Conservation (phyloP, 1,140 invertebrate genomes). For the Zaprionus ornatus region DNA sequence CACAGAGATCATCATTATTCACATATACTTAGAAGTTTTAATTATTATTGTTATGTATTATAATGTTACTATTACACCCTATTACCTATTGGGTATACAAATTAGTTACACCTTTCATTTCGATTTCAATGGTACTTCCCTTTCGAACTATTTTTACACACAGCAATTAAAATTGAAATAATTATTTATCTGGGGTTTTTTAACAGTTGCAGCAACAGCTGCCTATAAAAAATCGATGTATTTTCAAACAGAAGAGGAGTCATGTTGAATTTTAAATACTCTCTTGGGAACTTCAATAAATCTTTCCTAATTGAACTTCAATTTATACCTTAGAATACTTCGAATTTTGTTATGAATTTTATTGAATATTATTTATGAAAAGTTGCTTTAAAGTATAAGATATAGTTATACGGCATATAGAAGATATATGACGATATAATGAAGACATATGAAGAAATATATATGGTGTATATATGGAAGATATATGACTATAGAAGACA, state of each 20-base stretch:
- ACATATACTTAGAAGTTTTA: not conserved
- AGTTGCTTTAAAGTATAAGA: too few relatives aligned
- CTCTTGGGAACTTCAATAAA: not conserved
- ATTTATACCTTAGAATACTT: too few relatives aligned
- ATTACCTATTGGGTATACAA: not conserved
- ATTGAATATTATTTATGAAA: too few relatives aligned
- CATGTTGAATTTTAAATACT: not conserved
- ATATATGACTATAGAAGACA: too few relatives aligned
- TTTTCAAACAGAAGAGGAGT: not conserved
- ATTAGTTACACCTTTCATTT: not conserved
- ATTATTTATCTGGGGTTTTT: constrained; percentile 28
- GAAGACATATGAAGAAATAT: too few relatives aligned
- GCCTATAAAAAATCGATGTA: not conserved
- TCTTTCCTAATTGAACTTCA: too few relatives aligned
- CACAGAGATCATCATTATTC: too few relatives aligned
- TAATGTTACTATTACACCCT: not conserved
- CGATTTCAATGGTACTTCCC: not conserved
- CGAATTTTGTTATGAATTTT: too few relatives aligned
- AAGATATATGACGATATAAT: too few relatives aligned
- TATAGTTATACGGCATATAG: too few relatives aligned
- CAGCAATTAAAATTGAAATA: constrained; percentile 29
- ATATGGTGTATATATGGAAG: too few relatives aligned
- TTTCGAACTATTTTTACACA: constrained; percentile 22
- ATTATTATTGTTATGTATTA: not conserved
- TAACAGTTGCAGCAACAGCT: not conserved